Base-by-base conservation (phyloP, 1,140 invertebrate genomes). In the Dinoponera quadriceps region DNA sequence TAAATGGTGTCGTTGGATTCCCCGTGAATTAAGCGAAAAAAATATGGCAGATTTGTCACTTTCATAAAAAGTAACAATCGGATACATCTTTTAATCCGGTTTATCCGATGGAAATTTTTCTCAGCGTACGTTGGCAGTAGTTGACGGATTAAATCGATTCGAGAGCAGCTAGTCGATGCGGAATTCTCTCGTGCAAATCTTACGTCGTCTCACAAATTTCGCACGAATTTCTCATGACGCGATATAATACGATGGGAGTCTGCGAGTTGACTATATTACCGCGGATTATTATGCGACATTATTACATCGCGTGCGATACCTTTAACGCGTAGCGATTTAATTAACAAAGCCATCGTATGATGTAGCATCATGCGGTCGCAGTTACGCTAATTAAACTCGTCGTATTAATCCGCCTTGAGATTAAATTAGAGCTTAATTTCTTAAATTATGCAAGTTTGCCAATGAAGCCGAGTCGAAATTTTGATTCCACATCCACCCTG, bases 341-440 rank as follows among this genome's bases (percentile, higher is more conserved):
- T 75, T 63, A 33, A 63, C 20, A 22, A 54, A 63, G 29, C 3
- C 14, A 2, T 11, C 33, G 4, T 38, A 22, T 72, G 25, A 38
- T 3, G 18, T 44, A 44, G 33, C 33, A 29, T 54, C 25, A 27
- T 13, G 27, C 49, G 16, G 9, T 69, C 48, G 11, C 48, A 18
- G 2, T 51, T 3, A n/a, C 48, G 27, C n/a, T 57, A 57, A 71
- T 69, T n/a, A 71, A 57, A 80, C 69, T 59, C 44, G 51, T 78
- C 25, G 14, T 20, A 25, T 1, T 3, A 27, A 57, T 44, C 38
- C 7, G 11, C 38, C 22, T 22, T 48, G n/a, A n/a, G 33, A 14
- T 7, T 27, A 69, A 69, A 16, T 38, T 66, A 38, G 20, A 14
- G 54, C 20, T 77, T 54, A 66, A 77, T 51, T 77, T 22, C 20